Percentiles rank a stretch among this genome's conserved stretches.
These are phyloP conservation scores for Neuroterus valhalla DNA, from an alignment of 1,140 invertebrate genomes.

Conservation along the genomic window DNA sequence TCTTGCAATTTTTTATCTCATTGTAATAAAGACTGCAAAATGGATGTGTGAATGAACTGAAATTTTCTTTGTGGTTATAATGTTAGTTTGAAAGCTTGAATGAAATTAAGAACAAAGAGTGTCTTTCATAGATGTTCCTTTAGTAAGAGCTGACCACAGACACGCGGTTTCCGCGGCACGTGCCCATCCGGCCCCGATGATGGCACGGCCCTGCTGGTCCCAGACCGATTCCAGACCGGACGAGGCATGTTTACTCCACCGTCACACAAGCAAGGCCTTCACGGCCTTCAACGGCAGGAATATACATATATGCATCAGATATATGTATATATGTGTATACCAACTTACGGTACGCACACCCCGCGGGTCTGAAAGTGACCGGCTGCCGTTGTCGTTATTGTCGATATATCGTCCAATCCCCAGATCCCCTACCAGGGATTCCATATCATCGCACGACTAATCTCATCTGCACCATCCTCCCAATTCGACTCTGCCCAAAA, in stretches of 20 bases:
- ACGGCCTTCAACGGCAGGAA: slow-evolving; percentile 52
- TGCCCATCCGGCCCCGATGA: slow-evolving; percentile 1
- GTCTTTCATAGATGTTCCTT: slow-evolving; percentile 10
- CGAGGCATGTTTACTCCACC: slow-evolving; percentile 48
- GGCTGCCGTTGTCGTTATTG: slow-evolving; percentile 33
- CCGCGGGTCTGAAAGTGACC: slow-evolving; percentile 42
- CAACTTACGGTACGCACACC: slow-evolving; percentile 27
- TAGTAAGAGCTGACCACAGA: not conserved
- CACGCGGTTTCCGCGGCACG: not conserved
- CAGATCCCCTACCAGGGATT: not conserved
- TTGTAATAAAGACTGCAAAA: slow-evolving; percentile 6
- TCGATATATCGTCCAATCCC: slow-evolving; percentile 12
- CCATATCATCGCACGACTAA: not conserved
- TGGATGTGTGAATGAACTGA: slow-evolving; percentile 17
- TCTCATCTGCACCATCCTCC: slow-evolving; percentile 9
- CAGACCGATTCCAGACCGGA: slow-evolving; percentile 40
- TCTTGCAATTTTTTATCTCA: not conserved
- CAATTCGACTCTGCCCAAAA: not conserved
- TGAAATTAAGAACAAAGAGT: slow-evolving; percentile 2
- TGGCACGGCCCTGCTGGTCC: slow-evolving; percentile 16
- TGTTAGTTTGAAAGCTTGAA: not conserved
- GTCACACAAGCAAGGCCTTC: slow-evolving; percentile 46
- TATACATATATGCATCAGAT: slow-evolving; percentile 38
- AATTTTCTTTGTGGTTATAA: slow-evolving; percentile 17
- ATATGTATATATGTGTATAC: slow-evolving; percentile 1